Conservation (phyloP, 2,888 invertebrate species). For the Heliconius erato region DNA sequence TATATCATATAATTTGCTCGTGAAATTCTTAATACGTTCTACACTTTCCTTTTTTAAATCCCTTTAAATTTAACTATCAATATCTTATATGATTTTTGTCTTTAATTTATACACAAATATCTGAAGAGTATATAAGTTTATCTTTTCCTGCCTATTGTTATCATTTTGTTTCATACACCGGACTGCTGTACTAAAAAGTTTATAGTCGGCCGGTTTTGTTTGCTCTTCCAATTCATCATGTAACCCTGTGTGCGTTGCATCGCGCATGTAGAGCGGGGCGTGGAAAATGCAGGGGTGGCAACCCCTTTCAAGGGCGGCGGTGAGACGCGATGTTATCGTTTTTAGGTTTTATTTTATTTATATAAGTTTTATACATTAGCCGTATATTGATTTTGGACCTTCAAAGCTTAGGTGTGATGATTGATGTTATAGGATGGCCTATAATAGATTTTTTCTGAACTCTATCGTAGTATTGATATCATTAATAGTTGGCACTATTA, state of each 20-base stretch:
- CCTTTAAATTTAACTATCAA: too few relatives aligned
- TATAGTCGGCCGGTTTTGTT: constrained; percentile 53
- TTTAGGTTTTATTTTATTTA: constrained; percentile 34
- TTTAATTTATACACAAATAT: background rate
- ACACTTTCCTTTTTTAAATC: too few relatives aligned
- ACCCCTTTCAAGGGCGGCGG: constrained; percentile 71
- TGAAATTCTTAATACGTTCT: too few relatives aligned
- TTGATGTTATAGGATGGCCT: background rate
- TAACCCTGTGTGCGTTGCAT: constrained; percentile 60
- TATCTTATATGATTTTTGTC: background rate
- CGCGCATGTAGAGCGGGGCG: constrained; percentile 65
- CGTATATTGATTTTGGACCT: constrained; percentile 4
- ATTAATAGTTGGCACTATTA: background rate
- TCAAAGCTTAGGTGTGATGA: background rate
- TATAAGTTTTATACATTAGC: background rate
- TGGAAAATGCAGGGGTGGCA: constrained; percentile 61
- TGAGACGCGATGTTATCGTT: constrained; percentile 37
- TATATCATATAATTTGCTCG: background rate
- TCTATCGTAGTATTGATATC: background rate
- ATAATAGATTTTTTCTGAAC: background rate
- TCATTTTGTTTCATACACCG: constrained; percentile 28
- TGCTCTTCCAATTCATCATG: constrained; percentile 57
- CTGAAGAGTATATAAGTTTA: background rate
- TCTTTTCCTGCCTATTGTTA: background rate
- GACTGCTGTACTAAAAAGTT: constrained; percentile 50